Percentiles rank a stretch among this genome's conserved stretches.
Evolutionary conservation across 2,888 invertebrate species (phyloP).

Genomic region (Anthoptus insignis): DNA sequence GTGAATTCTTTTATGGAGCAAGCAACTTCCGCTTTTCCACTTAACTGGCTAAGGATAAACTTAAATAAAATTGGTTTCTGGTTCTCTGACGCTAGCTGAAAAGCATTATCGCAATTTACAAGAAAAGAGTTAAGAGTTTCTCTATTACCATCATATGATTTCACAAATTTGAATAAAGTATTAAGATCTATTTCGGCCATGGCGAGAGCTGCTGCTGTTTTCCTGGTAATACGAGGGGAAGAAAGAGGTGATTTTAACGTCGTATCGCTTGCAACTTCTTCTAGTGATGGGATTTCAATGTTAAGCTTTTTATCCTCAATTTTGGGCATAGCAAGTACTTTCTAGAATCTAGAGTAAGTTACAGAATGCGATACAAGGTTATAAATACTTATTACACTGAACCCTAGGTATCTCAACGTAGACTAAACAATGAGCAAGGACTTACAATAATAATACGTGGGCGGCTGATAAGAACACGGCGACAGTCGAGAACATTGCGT

Average conservation of each 20-base stretch:
- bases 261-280: background rate
- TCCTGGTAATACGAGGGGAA: background rate
- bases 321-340: background rate
- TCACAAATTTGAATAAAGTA: slow-evolving; percentile 7
- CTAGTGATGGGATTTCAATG: background rate
- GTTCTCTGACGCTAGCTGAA: slow-evolving; percentile 1
- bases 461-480: background rate
- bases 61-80: slow-evolving; percentile 38
- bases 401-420: background rate
- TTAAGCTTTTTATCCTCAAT: background rate
- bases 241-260: background rate
- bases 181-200: slow-evolving; percentile 4
- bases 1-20: slow-evolving; percentile 51
- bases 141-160: slow-evolving; percentile 8
- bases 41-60: slow-evolving; percentile 47
- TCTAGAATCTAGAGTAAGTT: background rate
- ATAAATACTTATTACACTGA: background rate
- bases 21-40: slow-evolving; percentile 47
- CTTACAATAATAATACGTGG: slow-evolving; percentile 29
- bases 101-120: slow-evolving; percentile 12
- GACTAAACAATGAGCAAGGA: slow-evolving; percentile 4
- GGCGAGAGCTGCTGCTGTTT: background rate
- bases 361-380: background rate
- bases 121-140: slow-evolving; percentile 12
- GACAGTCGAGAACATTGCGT: background rate